A percentile compares a stretch with the other conserved stretches of the same genome.
These are phyloP conservation scores for Agonopterix alstromeriana DNA, from an alignment of 2,888 invertebrate species.

Conservation along the genomic window DNA sequence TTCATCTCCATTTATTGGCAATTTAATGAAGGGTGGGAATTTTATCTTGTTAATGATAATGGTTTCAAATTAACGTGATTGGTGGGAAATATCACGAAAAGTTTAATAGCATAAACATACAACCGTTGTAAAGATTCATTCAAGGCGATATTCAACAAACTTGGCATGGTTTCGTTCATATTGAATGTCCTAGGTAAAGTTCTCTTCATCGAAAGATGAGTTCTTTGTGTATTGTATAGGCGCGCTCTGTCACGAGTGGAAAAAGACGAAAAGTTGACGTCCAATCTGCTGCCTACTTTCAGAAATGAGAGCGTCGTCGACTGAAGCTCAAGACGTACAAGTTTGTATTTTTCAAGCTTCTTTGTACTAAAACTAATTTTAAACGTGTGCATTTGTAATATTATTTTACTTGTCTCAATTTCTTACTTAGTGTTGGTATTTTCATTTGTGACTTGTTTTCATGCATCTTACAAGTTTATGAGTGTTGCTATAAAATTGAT, in stretches of 20 bases:
- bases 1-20: too few relatives aligned
- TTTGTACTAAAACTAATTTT: slow-evolving; percentile 19
- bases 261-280: slow-evolving; percentile 58
- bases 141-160: background rate
- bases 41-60: too few relatives aligned
- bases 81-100: too few relatives aligned
- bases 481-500: slow-evolving; percentile 38
- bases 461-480: slow-evolving; percentile 41
- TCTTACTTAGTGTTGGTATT: background rate
- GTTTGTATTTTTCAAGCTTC: slow-evolving; percentile 29
- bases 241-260: slow-evolving; percentile 39
- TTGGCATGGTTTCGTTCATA: background rate
- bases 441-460: too few relatives aligned
- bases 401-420: background rate
- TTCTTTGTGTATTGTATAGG: slow-evolving; percentile 44
- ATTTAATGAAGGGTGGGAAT: too few relatives aligned
- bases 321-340: slow-evolving; percentile 34
- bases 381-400: slow-evolving; percentile 15
- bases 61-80: too few relatives aligned
- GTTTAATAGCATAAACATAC: background rate
- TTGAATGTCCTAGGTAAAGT: slow-evolving; percentile 16
- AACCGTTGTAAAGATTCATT: background rate
- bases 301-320: slow-evolving; percentile 48
- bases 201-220: slow-evolving; percentile 39
- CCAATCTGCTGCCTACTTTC: slow-evolving; percentile 57